These are phyloP conservation scores for Protobothrops flavoviridis DNA, from an alignment of 2,113 vertebrate species.

Conservation along the genomic window DNA sequence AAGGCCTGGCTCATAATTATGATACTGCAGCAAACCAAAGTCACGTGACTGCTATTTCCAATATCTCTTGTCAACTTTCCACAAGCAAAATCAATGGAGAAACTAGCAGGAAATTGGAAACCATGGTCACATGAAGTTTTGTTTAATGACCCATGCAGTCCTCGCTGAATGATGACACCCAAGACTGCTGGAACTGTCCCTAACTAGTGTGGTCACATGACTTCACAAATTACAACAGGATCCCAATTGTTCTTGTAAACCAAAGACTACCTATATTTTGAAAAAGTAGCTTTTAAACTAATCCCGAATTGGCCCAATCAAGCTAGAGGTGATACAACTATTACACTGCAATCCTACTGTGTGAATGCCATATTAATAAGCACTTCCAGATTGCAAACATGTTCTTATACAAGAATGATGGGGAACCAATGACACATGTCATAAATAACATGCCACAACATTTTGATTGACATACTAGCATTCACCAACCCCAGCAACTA, in stretches of 20 bases:
- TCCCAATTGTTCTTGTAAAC: neutral
- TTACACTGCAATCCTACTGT: neutral
- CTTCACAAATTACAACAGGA: neutral
- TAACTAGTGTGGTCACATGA: neutral
- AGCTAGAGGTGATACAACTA: neutral
- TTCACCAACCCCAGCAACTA: neutral
- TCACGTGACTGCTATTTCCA: neutral
- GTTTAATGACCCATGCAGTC: neutral
- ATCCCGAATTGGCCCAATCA: neutral
- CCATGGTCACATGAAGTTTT: neutral
- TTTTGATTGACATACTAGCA: neutral
- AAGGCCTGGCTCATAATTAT: neutral
- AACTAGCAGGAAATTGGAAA: neutral
- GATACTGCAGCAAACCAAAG: neutral
- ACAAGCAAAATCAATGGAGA: neutral
- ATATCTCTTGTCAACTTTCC: neutral
- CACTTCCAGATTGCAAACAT: neutral
- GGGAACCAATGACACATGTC: neutral
- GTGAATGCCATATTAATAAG: neutral
- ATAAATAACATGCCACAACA: neutral
- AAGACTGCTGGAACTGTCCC: neutral
- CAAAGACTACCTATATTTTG: neutral
- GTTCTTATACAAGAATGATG: neutral
- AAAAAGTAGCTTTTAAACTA: neutral
- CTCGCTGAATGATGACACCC: neutral